A percentile compares a stretch with the other conserved stretches of the same genome.
phyloP scores from a whole-genome alignment of 2,888 invertebrate genomes.

The Cactoblastis cactorum region DNA sequence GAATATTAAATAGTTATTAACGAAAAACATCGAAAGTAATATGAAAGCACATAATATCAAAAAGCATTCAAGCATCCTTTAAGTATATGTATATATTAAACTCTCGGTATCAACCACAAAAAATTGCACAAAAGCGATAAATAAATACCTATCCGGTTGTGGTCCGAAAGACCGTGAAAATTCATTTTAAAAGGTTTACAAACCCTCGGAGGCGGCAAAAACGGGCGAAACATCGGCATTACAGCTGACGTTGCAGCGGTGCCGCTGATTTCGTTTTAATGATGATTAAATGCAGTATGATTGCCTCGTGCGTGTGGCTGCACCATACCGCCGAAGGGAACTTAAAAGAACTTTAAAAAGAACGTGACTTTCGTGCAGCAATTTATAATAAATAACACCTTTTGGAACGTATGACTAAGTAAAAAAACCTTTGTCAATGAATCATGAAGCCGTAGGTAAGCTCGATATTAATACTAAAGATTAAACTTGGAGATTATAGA shows the following conservation, averaged over 20 bases:
- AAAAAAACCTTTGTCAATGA: conserved; percentile 11
- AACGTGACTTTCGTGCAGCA: conserved; percentile 22
- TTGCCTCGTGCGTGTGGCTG: conserved; percentile 55
- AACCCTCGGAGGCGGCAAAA: conserved; percentile 43
- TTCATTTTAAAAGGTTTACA: conserved; percentile 43
- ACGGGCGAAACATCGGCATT: conserved; percentile 38
- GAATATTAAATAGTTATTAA: too few species aligned
- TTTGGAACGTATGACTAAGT: not conserved
- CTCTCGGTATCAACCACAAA: conserved; percentile 11
- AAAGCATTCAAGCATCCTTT: conserved; percentile 5
- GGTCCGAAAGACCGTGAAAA: conserved; percentile 23
- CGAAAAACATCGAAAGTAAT: too few species aligned
- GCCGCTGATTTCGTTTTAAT: conserved; percentile 72
- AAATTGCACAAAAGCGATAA: conserved; percentile 20
- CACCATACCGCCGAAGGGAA: conserved; percentile 24
- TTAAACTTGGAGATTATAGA: not conserved
- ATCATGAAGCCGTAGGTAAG: not conserved
- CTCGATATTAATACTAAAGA: not conserved
- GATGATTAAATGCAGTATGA: conserved; percentile 76
- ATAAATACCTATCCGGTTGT: conserved; percentile 20
- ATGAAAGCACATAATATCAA: not conserved
- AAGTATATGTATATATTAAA: too few species aligned
- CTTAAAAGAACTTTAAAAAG: conserved; percentile 26
- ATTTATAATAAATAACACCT: conserved; percentile 10
- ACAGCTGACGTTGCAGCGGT: conserved; percentile 60